These are phyloP conservation scores for Halisarca cf. caerulea DNA, from an alignment of 37 sponge, comb jelly and placozoan species.

Conservation along the genomic window DNA sequence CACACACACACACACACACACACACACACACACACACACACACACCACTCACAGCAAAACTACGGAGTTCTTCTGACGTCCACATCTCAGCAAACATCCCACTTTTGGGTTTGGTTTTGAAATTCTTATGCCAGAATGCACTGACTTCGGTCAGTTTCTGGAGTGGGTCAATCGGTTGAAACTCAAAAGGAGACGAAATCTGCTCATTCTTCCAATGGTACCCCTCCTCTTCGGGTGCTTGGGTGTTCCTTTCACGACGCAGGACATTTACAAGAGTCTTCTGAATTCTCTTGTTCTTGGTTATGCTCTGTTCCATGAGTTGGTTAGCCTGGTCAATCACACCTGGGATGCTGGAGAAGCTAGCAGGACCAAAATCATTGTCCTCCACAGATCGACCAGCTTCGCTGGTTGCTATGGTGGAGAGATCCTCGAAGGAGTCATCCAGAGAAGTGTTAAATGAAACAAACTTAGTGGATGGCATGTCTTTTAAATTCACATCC, in stretches of 20 bases:
- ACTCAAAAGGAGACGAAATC: slow-evolving; percentile 51
- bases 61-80: background rate
- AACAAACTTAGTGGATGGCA: background rate
- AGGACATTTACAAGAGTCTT: background rate
- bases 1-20: slow-evolving; percentile 35
- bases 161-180: slow-evolving; percentile 21
- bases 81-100: background rate
- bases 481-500: background rate
- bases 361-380: slow-evolving; percentile 18
- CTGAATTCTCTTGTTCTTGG: background rate
- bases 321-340: background rate
- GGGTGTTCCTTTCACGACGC: background rate
- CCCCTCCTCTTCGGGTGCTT: background rate
- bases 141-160: slow-evolving; percentile 47
- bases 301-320: background rate
- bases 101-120: background rate
- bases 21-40: background rate
- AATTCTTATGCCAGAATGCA: background rate
- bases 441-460: background rate
- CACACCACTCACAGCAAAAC: slow-evolving; percentile 20
- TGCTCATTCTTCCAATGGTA: slow-evolving; percentile 37
- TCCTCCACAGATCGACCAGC: background rate
- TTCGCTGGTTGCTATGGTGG: background rate
- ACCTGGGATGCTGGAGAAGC: background rate
- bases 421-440: slow-evolving; percentile 27